A percentile compares a stretch with the other conserved stretches of the same genome.
Evolutionary conservation across 2,797 vertebrate genomes (phyloP).

Genomic region (Borostomias antarcticus): DNA sequence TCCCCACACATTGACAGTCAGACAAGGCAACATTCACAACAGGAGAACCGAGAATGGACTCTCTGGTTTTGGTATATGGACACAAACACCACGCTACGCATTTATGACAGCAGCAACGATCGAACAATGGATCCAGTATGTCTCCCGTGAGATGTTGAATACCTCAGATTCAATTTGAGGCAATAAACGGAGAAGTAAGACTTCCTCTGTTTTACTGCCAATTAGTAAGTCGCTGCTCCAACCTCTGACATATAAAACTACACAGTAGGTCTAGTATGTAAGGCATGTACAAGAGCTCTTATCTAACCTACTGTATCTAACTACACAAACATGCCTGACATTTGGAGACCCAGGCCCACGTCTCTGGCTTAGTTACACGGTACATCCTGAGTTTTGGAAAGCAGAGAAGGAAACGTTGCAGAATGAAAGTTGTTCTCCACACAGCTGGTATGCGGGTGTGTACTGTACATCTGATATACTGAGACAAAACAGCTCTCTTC

Average conservation of each 20-base stretch:
- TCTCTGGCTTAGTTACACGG: constrained; percentile 10
- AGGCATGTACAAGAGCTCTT: not conserved
- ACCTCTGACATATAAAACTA: constrained; percentile 27
- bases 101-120: constrained; percentile 13
- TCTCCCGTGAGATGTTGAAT: constrained; percentile 24
- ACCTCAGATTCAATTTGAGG: constrained; percentile 23
- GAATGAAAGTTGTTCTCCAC: too few species aligned
- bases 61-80: constrained; percentile 15
- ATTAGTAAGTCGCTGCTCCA: constrained; percentile 38
- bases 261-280: constrained; percentile 21
- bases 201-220: constrained; percentile 49
- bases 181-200: constrained; percentile 33
- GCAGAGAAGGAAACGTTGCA: too few species aligned
- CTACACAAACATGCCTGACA: not conserved
- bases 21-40: constrained; percentile 27
- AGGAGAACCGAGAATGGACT: not conserved
- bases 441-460: too few species aligned
- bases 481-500: too few species aligned
- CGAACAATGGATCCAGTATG: constrained; percentile 34
- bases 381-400: not conserved
- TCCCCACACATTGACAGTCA: not conserved
- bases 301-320: not conserved
- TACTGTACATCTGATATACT: too few species aligned
- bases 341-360: too few species aligned
- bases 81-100: constrained; percentile 9